Percentiles rank a stretch among this genome's conserved stretches.
phyloP scores from a whole-genome alignment of 2,797 vertebrate species.

The Pipistrellus nathusii region DNA sequence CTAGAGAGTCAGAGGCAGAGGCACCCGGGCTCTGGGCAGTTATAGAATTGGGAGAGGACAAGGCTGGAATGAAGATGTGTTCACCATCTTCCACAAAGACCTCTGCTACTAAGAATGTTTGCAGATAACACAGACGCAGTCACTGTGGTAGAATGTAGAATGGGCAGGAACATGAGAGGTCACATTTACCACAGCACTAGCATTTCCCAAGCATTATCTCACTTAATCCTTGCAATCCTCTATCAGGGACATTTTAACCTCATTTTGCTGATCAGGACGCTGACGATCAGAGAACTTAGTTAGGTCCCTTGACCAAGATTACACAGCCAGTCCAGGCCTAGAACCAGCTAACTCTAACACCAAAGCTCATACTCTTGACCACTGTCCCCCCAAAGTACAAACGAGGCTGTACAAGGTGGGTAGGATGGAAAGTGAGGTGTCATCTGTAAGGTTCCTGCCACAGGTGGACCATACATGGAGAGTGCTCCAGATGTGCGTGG shows the following conservation, averaged over 20 bases:
- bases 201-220: neutral
- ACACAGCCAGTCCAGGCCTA: neutral
- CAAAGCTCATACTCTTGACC: neutral
- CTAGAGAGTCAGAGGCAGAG: neutral
- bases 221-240: neutral
- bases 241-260: neutral
- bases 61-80: neutral
- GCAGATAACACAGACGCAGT: neutral
- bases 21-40: neutral
- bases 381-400: neutral
- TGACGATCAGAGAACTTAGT: neutral
- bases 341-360: neutral
- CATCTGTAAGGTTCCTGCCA: neutral
- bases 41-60: neutral
- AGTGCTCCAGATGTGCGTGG: fast-evolving
- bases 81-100: neutral
- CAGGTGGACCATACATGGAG: fast-evolving
- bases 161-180: fast-evolving
- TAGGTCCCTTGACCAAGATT: neutral
- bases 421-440: neutral
- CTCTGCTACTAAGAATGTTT: neutral
- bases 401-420: neutral
- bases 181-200: neutral
- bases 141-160: fast-evolving
- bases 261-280: neutral